Percentiles rank a stretch among this genome's conserved stretches.
phyloP scores from a whole-genome alignment of 2,888 invertebrate genomes.

The Chaitophorus viminalis region DNA sequence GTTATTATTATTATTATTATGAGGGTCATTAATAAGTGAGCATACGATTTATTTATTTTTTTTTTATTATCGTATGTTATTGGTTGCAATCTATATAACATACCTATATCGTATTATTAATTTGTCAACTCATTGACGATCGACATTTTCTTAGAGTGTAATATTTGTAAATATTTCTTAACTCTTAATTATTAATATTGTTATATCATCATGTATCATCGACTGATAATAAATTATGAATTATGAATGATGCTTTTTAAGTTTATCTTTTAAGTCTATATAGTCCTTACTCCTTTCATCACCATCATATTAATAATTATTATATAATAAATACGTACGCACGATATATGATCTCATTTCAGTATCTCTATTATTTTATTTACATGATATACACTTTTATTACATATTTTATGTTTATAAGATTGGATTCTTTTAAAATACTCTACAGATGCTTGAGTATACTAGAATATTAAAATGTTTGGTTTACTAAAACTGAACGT shows the following conservation, averaged over 20 bases:
- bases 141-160: not conserved
- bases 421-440: not conserved
- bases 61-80: not conserved
- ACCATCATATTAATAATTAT: not conserved
- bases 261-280: not conserved
- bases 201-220: not conserved
- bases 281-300: not conserved
- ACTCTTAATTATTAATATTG: not conserved
- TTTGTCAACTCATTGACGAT: not conserved
- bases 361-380: not conserved
- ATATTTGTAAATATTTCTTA: not conserved
- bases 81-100: not conserved
- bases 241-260: not conserved
- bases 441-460: not conserved
- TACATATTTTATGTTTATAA: not conserved
- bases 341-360: too few relatives aligned
- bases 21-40: not conserved
- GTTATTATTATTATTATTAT: not conserved
- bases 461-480: not conserved
- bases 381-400: not conserved
- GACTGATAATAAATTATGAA: not conserved
- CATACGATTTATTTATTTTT: not conserved
- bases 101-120: not conserved
- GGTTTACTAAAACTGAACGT: not conserved
- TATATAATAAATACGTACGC: not conserved